A percentile compares a stretch with the other conserved stretches of the same genome.
These are phyloP conservation scores for Pollenia angustigena DNA, from an alignment of 2,888 invertebrate species.

Conservation along the genomic window DNA sequence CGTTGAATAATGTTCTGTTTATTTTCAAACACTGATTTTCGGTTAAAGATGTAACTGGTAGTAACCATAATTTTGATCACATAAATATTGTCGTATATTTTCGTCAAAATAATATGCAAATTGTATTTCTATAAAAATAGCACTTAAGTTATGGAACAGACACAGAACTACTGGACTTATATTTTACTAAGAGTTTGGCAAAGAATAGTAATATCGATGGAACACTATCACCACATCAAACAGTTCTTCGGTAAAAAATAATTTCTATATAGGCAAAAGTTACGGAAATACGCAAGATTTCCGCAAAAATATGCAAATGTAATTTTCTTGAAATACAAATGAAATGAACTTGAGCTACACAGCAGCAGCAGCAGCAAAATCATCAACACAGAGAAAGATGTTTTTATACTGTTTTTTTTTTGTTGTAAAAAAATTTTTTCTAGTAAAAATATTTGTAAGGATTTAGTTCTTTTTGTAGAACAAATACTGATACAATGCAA, in stretches of 20 bases:
- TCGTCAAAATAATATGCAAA: too few species aligned
- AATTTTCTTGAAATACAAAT: slow-evolving; percentile 60
- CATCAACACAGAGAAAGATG: slow-evolving; percentile 1
- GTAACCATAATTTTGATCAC: too few species aligned
- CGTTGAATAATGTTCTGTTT: too few species aligned
- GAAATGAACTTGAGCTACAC: slow-evolving; percentile 39
- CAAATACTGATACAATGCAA: slow-evolving; percentile 1
- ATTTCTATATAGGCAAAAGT: slow-evolving; percentile 28
- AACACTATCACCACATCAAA: not conserved
- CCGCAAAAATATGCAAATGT: slow-evolving; percentile 63
- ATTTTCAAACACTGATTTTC: too few species aligned
- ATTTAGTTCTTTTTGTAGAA: not conserved
- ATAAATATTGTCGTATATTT: too few species aligned
- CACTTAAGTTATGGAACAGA: too few species aligned
- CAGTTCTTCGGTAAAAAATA: slow-evolving; percentile 2
- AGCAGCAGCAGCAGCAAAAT: slow-evolving; percentile 11
- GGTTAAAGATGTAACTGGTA: too few species aligned
- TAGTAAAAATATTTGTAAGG: slow-evolving; percentile 10
- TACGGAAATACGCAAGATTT: slow-evolving; percentile 45
- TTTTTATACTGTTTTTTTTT: not conserved
- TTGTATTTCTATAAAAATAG: too few species aligned
- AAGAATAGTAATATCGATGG: not conserved
- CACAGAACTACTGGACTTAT: too few species aligned
- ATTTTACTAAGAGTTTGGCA: not conserved
- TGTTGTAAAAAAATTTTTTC: not conserved